A percentile compares a stretch with the other conserved stretches of the same genome.
phyloP scores from a whole-genome alignment of 2,797 vertebrate genomes.

The Pipistrellus pygmaeus region DNA sequence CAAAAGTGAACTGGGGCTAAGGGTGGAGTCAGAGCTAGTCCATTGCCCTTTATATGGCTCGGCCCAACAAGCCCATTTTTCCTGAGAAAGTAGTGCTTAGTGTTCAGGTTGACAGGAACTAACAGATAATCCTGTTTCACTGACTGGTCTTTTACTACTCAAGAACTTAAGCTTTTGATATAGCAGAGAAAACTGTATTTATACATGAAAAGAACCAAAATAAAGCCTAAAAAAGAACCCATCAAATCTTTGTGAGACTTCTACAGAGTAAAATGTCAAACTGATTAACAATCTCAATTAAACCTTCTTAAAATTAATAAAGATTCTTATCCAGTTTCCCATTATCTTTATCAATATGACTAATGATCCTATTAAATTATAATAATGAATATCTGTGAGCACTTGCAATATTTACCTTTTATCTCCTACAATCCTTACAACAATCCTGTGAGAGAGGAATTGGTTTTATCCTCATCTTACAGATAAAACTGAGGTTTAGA shows the following conservation, averaged over 20 bases:
- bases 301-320: neutral
- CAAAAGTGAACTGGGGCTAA: neutral
- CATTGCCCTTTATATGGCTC: neutral
- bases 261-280: neutral
- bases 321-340: neutral
- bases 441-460: neutral
- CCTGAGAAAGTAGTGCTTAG: neutral
- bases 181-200: slow-evolving; percentile 44
- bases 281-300: neutral
- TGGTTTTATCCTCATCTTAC: neutral
- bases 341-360: neutral
- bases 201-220: neutral
- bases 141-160: neutral
- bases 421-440: neutral
- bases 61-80: neutral
- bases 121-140: neutral
- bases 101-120: neutral
- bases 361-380: neutral
- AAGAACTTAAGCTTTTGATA: slow-evolving; percentile 11
- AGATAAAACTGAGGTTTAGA: neutral
- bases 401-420: neutral
- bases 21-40: neutral
- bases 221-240: neutral
- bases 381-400: neutral
- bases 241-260: neutral